Evolutionary conservation across 2,888 invertebrate species (phyloP).

Genomic region (Thalpophila matura): DNA sequence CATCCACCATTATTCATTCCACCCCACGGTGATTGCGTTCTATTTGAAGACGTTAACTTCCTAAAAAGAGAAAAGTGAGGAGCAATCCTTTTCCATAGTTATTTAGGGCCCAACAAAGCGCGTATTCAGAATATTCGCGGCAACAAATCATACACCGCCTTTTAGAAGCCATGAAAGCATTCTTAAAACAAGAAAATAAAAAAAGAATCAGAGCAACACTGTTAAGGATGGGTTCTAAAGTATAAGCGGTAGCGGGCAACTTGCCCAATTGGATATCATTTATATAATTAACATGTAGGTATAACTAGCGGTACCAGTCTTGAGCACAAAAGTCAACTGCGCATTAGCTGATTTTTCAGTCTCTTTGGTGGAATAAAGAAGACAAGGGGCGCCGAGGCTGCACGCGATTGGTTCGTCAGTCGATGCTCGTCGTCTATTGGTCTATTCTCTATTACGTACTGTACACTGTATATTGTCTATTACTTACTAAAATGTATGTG

Average conservation of each 20-base stretch:
- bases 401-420: no score
- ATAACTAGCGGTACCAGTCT: no score
- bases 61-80: constrained; percentile 55
- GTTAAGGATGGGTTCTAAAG: constrained; percentile 47
- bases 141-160: constrained; percentile 85
- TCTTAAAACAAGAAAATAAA: constrained; percentile 78
- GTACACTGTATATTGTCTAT: no score
- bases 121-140: constrained; percentile 79
- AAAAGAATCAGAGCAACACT: constrained; percentile 70
- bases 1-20: constrained; percentile 46
- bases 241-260: constrained; percentile 48
- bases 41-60: constrained; percentile 51
- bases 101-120: constrained; percentile 64
- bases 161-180: constrained; percentile 83
- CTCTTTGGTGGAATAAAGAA: no score
- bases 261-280: no score
- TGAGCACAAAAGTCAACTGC: no score
- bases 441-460: no score
- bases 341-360: no score
- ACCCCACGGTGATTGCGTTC: constrained; percentile 57
- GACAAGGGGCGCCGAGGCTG: no score
- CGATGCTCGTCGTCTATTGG: no score
- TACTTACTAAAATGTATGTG: no score
- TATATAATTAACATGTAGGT: no score
- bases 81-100: constrained; percentile 55